Evolutionary conservation across 2,888 invertebrate species (phyloP), one percentile per base, ranked within the genome.

Genomic region (Lepidocyrtoides sp.): DNA sequence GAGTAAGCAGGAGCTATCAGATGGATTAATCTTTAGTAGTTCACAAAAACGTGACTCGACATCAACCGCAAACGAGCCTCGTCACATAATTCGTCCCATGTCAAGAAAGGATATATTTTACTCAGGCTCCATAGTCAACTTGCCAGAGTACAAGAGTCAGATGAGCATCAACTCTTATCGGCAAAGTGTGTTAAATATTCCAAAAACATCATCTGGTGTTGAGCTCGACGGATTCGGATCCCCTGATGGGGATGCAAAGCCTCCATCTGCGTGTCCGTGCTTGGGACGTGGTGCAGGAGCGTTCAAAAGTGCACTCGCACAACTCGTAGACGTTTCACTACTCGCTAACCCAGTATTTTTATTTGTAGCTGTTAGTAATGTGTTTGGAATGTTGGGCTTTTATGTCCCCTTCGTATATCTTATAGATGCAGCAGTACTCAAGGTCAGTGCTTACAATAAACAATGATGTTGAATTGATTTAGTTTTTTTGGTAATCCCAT

Each of bases 61-160:
- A n/a, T 63, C 91, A n/a, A 95, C 95, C 91, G 95, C 95, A 91
- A n/a, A n/a, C n/a, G 96, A 96, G 94, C 96, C 96, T 93, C 96
- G 96, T 72, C 96, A 97, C 93, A 98, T 98, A 96, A 97, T 98
- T 17, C 96, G 98, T 20, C 99, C 99, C 2, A 95, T 99, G 95
- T 98, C 98, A 7, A 96, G 99, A 84, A 98, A 99, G 95, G 99
- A 99, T 95, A 99, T 99, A 95, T 99, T 99, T 96, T 99, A 99
- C 95, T 98, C 98, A 1, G 99, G 99, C 41, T 99, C 99, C 72
- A 98, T 99, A 29, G 96, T 97, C 92, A 98, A 99, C 95, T 96
- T 99, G 94, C 98, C 98, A 0, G 98, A 99, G 95, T 99, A 97
- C 96, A 98, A 98, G 95, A 98, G 98, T 91, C 98, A 98, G 95